phyloP scores from a whole-genome alignment of 2,113 vertebrate species.

The Piprites chloris region DNA sequence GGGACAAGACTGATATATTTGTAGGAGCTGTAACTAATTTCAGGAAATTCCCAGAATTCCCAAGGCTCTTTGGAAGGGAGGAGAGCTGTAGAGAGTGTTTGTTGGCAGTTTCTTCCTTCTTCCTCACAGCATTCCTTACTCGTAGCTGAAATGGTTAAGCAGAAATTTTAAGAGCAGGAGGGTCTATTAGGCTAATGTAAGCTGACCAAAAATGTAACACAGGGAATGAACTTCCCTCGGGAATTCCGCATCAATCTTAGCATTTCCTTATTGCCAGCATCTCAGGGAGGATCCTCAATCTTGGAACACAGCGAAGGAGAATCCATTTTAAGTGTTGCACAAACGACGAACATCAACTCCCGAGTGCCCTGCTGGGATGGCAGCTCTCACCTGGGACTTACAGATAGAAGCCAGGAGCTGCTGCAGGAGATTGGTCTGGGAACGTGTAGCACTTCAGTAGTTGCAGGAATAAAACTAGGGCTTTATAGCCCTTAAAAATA shows the following conservation, averaged over 20 bases:
- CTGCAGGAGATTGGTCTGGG: background rate
- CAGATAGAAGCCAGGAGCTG: background rate
- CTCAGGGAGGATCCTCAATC: background rate
- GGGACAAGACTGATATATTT: background rate
- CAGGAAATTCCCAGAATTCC: background rate
- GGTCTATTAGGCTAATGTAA: background rate
- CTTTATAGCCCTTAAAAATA: background rate
- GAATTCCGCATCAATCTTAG: background rate
- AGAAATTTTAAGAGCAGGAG: background rate
- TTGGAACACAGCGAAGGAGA: background rate
- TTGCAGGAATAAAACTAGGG: background rate
- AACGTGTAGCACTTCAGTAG: background rate
- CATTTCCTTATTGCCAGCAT: background rate
- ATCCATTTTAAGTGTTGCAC: background rate
- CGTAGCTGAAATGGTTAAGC: background rate
- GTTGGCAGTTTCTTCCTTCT: background rate
- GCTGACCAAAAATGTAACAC: background rate
- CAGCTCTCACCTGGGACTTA: background rate
- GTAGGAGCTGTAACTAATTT: background rate
- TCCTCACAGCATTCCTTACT: background rate
- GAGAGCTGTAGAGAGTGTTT: background rate
- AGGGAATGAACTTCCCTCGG: background rate
- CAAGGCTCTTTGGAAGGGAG: background rate
- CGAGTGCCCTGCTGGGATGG: background rate
- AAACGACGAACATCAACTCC: background rate